A percentile compares a stretch with the other conserved stretches of the same genome.
phyloP scores from a whole-genome alignment of 2,888 invertebrate genomes.

The Clostera curtula region DNA sequence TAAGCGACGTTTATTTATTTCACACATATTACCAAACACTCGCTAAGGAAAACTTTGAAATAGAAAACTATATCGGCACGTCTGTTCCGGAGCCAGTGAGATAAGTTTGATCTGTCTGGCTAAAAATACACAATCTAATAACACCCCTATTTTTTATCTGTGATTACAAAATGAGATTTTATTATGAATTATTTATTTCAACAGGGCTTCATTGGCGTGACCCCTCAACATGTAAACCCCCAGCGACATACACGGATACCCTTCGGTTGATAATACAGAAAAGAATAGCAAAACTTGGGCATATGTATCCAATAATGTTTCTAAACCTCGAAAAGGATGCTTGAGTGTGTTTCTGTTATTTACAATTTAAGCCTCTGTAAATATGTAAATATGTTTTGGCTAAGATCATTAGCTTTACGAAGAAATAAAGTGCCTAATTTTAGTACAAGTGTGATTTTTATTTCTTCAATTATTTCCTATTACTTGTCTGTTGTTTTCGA shows the following conservation, averaged over 20 bases:
- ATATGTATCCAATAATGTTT: slow-evolving; percentile 86
- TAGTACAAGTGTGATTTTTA: slow-evolving; percentile 1
- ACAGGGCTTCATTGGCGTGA: slow-evolving; percentile 84
- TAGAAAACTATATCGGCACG: too few species aligned
- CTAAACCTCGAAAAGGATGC: slow-evolving; percentile 52
- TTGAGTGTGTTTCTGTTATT: slow-evolving; percentile 13
- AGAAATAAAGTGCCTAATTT: slow-evolving; percentile 32
- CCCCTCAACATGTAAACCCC: slow-evolving; percentile 80
- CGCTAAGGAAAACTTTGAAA: too few species aligned
- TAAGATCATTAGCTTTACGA: slow-evolving; percentile 12
- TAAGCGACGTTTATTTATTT: too few species aligned
- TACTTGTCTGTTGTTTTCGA: too few species aligned
- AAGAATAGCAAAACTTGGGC: slow-evolving; percentile 84
- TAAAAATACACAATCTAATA: too few species aligned
- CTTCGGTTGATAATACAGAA: slow-evolving; percentile 86
- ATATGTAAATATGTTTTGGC: slow-evolving; percentile 18
- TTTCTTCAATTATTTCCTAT: not conserved
- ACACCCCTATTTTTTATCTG: too few species aligned
- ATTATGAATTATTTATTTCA: slow-evolving; percentile 4
- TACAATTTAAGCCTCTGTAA: too few species aligned
- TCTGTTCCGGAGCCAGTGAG: too few species aligned
- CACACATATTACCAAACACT: too few species aligned
- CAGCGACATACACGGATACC: slow-evolving; percentile 85
- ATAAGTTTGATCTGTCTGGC: too few species aligned
- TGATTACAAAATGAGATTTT: too few species aligned